Evolutionary conservation across 2,797 vertebrate species (phyloP), one percentile per base, ranked within the genome.

Genomic region (Myotis pilosus): DNA sequence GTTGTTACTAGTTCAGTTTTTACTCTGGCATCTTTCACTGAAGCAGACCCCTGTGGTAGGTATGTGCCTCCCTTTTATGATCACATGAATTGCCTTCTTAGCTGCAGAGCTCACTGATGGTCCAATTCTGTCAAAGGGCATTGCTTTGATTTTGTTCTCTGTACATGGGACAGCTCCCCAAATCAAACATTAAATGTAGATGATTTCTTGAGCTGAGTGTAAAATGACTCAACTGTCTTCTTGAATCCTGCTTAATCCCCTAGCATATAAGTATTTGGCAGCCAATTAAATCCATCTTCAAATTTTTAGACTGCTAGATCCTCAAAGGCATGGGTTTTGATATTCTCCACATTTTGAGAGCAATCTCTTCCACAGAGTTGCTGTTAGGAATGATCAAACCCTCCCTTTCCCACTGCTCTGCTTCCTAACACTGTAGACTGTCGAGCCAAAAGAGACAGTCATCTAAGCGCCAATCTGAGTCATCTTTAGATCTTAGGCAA

Each of bases 141-240:
- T 28, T n/a, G 9, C 55, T 94, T 72, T 87, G 66, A 83, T 71
- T 94, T 92, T 69, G 15, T 69, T 96, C 6, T 95, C 28, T 0
- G n/a, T n/a, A 20, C 12, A 38, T 10, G 15, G 41, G 47, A 33
- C 3, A 49, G 47, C 15, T 85, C 41, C 87, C 68, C 53, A 74
- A 87, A 72, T 87, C 41, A 82, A 84, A 47, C 15, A 78, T 57
- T 57, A 87, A 80, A 41, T 36, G 25, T 51, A 80, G 68, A 62
- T 64, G 36, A 47, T 95, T 62, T 92, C 80, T 86, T 85, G 80
- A 83, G 60, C 30, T 80, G 8, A 7, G 16, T 74, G 25, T 60
- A 83, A 76, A 96, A 72, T 15, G 28, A 36, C 0, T 72, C n/a
- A 41, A 30, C 60, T 91, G 5, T 87, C 16, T 22, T 85, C 4